Base-by-base conservation (phyloP, 2,888 invertebrate genomes). In the Chloroclysta siterata region DNA sequence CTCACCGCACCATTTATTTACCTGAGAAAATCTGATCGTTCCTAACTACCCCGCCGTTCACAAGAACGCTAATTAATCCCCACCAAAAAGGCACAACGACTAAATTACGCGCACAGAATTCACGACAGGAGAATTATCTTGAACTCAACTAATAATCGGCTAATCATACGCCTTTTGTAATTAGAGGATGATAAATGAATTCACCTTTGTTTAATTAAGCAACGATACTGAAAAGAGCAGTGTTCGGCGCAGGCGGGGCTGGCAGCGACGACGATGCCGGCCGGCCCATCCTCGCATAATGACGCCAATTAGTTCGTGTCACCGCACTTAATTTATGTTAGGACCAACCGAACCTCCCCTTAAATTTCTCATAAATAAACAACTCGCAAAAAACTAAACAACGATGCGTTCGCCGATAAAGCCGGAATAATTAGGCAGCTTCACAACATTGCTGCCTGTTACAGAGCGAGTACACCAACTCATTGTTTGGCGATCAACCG, bases 271-370 rank as follows among this genome's bases (percentile, higher is more conserved):
- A 50, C 52, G 54, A 48, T 61, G 65, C 69, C 68, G 71, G 72
- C 73, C 61, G 58, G 77, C 73, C 79, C 73, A 76, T 80, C 81
- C 77, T 76, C 78, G 73, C 72, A 79, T 87, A 85, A 85, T 85
- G 84, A 84, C 78, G 78, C 80, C 84, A 85, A 87, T 87, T 87
- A 87, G 85, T 87, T 75, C 76, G 76, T 81, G 85, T 86, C 85
- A 76, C 82, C 78, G 79, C 78, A 75, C 81, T 77, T 86, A 84
- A 87, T 86, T 87, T 85, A 86, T 85, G 82, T 80, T 70, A 77
- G 80, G 79, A 76, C 78, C 73, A 73, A 71, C 78, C 77, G 71
- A 83, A 80, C 81, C 80, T 71, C 76, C 82, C 77, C 76, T 74
- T 80, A 83, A 87, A 84, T 87, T 82, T 75, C 84, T 77, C 84